phyloP scores from a whole-genome alignment of 2,888 invertebrate genomes.

The Pachydiplax longipennis region DNA sequence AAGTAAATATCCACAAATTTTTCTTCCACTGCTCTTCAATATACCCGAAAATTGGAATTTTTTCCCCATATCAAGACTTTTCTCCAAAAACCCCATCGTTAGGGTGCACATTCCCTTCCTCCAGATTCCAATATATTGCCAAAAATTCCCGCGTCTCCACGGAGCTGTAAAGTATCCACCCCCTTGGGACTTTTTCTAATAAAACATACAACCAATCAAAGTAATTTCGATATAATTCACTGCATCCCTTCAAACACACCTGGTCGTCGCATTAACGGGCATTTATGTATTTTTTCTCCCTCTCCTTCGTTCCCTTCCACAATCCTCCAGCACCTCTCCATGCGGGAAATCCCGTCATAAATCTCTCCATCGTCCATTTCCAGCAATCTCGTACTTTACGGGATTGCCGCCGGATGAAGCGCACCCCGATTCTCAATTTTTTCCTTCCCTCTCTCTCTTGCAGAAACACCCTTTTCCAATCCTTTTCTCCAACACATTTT shows the following conservation, averaged over 20 bases:
- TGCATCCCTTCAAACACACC: not conserved
- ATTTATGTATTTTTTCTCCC: not conserved
- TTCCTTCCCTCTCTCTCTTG: not conserved
- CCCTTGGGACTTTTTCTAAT: not conserved
- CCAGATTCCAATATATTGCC: not conserved
- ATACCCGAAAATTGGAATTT: too few relatives aligned
- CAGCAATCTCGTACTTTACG: conserved; percentile 38
- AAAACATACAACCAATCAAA: not conserved
- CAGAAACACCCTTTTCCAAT: not conserved
- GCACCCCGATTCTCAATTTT: not conserved
- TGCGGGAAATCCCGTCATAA: conserved; percentile 6
- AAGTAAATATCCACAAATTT: too few relatives aligned
- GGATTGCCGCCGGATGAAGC: conserved; percentile 33
- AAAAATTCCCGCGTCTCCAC: not conserved
- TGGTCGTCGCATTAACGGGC: conserved; percentile 25
- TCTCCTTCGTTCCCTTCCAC: not conserved
- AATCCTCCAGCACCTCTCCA: not conserved
- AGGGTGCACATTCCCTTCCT: not conserved
- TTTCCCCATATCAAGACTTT: too few relatives aligned
- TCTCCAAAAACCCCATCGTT: too few relatives aligned
- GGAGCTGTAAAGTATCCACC: not conserved
- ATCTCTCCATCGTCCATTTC: conserved; percentile 25
- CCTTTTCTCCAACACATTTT: not conserved
- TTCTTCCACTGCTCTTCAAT: too few relatives aligned
- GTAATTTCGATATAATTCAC: not conserved